These are phyloP conservation scores for Lasioglossum leucozonium DNA, from an alignment of 2,888 invertebrate genomes.

Conservation along the genomic window DNA sequence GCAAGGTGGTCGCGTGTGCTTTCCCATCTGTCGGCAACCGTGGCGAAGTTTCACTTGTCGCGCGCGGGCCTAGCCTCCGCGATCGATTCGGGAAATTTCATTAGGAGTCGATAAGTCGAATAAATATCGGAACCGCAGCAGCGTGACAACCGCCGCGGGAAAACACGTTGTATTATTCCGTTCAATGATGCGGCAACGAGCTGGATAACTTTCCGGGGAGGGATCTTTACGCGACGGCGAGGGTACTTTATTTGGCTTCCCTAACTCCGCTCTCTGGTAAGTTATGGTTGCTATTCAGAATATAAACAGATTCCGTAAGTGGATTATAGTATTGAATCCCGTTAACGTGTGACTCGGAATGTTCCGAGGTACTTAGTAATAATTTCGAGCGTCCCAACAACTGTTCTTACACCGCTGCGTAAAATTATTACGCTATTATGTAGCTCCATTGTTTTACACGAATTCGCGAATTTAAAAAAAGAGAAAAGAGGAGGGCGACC, in stretches of 20 bases:
- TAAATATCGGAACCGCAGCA: conserved; percentile 46
- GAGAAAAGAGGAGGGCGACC: background rate
- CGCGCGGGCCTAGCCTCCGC: conserved; percentile 12
- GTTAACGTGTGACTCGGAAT: background rate
- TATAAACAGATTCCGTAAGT: conserved; percentile 7
- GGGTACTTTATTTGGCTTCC: conserved; percentile 13
- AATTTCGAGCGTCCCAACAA: background rate
- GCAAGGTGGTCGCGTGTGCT: conserved; percentile 50
- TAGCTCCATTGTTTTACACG: background rate
- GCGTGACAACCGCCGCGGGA: conserved; percentile 4
- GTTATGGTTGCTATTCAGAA: background rate
- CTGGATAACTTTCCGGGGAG: background rate
- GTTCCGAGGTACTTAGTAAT: background rate
- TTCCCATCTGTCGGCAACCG: conserved; percentile 55
- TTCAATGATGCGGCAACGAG: background rate
- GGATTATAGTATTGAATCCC: conserved; percentile 3
- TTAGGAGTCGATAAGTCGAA: conserved; percentile 59
- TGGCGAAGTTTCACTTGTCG: conserved; percentile 46
- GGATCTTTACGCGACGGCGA: background rate
- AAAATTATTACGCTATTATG: background rate
- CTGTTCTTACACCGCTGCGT: no score
- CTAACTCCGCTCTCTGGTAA: background rate
- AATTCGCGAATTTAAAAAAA: background rate
- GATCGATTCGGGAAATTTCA: conserved; percentile 57
- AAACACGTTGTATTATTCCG: background rate